These are phyloP conservation scores for Alsophila aescularia DNA, from an alignment of 2,888 invertebrate species.

Conservation along the genomic window DNA sequence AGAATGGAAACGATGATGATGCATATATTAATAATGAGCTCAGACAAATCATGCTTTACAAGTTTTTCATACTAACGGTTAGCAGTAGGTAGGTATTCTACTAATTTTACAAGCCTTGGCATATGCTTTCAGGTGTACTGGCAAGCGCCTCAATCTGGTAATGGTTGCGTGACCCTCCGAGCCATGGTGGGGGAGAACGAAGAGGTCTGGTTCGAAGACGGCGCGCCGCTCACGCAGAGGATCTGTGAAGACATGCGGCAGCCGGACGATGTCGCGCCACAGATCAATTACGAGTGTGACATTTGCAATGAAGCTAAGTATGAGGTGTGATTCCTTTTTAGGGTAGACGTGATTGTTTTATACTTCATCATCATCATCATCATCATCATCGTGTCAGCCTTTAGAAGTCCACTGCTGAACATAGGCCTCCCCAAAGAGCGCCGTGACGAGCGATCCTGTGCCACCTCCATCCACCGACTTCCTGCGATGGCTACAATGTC, in stretches of 20 bases:
- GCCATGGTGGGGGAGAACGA: slow-evolving; percentile 75
- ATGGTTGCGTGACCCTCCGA: slow-evolving; percentile 70
- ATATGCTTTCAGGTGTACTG: slow-evolving; percentile 63
- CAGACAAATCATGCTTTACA: too few species aligned
- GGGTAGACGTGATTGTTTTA: background rate
- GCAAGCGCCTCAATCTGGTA: slow-evolving; percentile 72
- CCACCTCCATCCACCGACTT: too few species aligned
- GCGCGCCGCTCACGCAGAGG: slow-evolving; percentile 60
- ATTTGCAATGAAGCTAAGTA: slow-evolving; percentile 78
- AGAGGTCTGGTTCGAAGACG: slow-evolving; percentile 72
- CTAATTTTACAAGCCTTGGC: background rate
- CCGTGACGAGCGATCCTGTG: too few species aligned
- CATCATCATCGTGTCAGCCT: too few species aligned
- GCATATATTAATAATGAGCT: too few species aligned
- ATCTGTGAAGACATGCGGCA: slow-evolving; percentile 73
- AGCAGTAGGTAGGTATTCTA: background rate
- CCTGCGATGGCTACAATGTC: too few species aligned
- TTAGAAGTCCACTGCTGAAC: too few species aligned
- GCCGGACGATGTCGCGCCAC: slow-evolving; percentile 71
- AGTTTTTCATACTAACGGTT: too few species aligned
- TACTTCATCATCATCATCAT: too few species aligned
- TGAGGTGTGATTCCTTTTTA: slow-evolving; percentile 52
- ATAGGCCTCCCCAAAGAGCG: too few species aligned
- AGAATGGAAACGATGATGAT: too few species aligned
- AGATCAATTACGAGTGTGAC: slow-evolving; percentile 65